Evolutionary conservation across 2,888 invertebrate species (phyloP).

Genomic region (Cheilosia variabilis): DNA sequence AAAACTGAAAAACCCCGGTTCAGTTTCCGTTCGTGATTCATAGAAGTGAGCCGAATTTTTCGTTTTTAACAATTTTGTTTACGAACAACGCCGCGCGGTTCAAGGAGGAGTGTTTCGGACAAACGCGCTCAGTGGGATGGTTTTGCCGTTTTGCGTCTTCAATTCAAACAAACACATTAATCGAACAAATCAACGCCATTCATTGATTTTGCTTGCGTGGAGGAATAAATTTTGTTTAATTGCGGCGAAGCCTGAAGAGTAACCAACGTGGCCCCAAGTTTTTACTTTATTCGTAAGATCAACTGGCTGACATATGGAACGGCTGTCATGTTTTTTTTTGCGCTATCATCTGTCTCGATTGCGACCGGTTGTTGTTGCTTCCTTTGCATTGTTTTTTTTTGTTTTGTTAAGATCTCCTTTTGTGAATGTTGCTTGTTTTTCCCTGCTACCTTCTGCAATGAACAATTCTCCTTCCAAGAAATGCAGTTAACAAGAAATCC

Average conservation of each 20-base stretch:
- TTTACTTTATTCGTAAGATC: not conserved
- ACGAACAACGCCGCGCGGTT: not conserved
- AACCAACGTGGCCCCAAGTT: slow-evolving; percentile 7
- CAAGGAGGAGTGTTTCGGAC: slow-evolving; percentile 35
- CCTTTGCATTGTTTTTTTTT: not conserved
- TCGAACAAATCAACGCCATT: slow-evolving; percentile 36
- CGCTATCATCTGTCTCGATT: slow-evolving; percentile 1
- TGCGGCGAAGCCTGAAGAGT: not conserved
- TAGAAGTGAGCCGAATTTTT: slow-evolving; percentile 52
- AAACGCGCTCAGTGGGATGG: slow-evolving; percentile 14
- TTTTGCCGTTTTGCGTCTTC: not conserved
- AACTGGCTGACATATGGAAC: not conserved
- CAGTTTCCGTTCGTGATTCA: slow-evolving; percentile 75
- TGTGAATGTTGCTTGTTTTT: slow-evolving; percentile 1
- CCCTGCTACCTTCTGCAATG: not conserved
- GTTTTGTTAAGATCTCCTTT: slow-evolving; percentile 4
- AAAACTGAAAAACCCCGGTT: slow-evolving; percentile 66
- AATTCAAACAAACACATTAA: not conserved
- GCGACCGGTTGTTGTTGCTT: slow-evolving; percentile 22
- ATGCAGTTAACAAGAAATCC: slow-evolving; percentile 25
- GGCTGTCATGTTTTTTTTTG: slow-evolving; percentile 4
- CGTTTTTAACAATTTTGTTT: slow-evolving; percentile 15
- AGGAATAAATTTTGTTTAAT: no score
- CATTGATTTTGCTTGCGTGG: slow-evolving; percentile 21
- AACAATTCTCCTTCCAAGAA: slow-evolving; percentile 34